These are phyloP conservation scores for Cotesia chilonis DNA, from an alignment of 1,140 invertebrate species.

Conservation along the genomic window DNA sequence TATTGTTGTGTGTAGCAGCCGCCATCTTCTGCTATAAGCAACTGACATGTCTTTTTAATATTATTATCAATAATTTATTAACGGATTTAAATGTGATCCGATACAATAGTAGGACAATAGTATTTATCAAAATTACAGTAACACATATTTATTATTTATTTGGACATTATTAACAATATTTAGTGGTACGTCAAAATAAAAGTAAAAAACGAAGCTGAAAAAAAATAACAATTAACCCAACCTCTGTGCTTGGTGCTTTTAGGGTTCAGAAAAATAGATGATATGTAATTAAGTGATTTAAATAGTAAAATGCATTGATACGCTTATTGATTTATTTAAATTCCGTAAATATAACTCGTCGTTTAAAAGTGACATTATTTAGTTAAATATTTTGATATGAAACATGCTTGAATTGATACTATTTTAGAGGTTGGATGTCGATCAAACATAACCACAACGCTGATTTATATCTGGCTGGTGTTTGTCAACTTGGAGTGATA, in stretches of 20 bases:
- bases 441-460: conserved; percentile 35
- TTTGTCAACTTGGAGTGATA: conserved; percentile 16
- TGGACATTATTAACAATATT: neutral
- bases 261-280: neutral
- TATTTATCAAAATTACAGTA: neutral
- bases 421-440: conserved; percentile 26
- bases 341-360: no score
- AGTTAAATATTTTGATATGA: neutral
- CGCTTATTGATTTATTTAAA: no score
- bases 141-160: neutral
- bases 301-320: no score
- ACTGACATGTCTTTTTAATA: conserved; percentile 63
- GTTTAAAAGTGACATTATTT: neutral
- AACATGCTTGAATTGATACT: neutral
- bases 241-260: conserved; percentile 20
- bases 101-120: conserved; percentile 6
- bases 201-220: no score
- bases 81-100: conserved; percentile 28
- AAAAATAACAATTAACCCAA: conserved; percentile 20
- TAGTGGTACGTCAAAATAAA: conserved; percentile 3
- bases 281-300: no score
- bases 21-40: conserved; percentile 53
- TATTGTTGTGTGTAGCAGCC: conserved; percentile 41
- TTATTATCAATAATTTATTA: conserved; percentile 59
- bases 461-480: conserved; percentile 1